These are phyloP conservation scores for Luperina nickerlii DNA, from an alignment of 2,888 invertebrate species.

Conservation along the genomic window DNA sequence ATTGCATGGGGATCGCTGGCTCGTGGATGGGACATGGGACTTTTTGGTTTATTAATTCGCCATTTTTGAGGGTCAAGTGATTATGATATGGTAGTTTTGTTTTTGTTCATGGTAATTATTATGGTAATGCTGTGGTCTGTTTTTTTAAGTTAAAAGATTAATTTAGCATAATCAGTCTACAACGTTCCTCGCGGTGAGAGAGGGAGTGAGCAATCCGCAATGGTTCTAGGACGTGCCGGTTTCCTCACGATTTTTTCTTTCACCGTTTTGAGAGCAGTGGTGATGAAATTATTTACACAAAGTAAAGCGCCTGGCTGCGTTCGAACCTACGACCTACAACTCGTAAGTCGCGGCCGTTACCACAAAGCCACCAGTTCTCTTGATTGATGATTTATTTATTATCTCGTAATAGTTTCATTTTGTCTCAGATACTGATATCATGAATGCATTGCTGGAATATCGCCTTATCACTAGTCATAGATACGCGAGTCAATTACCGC, in stretches of 20 bases:
- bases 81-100: constrained; percentile 68
- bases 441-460: constrained; percentile 4
- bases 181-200: too few species aligned
- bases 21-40: constrained; percentile 55
- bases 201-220: too few species aligned
- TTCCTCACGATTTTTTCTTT: background rate
- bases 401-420: background rate
- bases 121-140: constrained; percentile 8
- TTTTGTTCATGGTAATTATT: constrained; percentile 42
- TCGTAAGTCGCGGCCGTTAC: background rate
- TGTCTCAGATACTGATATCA: constrained; percentile 1
- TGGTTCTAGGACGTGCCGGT: background rate
- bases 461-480: constrained; percentile 21
- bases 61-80: constrained; percentile 80
- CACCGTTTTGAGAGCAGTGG: background rate
- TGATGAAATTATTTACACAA: background rate
- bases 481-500: constrained; percentile 43
- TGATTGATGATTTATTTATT: background rate
- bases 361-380: background rate
- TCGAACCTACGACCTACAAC: background rate
- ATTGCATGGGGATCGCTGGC: constrained; percentile 60
- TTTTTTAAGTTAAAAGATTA: background rate
- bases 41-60: constrained; percentile 79
- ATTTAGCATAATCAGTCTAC: background rate
- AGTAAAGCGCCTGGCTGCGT: background rate